Percentiles rank a stretch among this genome's conserved stretches.
Conservation (phyloP, 2,888 invertebrate genomes). For the Lacanobia oleracea region DNA sequence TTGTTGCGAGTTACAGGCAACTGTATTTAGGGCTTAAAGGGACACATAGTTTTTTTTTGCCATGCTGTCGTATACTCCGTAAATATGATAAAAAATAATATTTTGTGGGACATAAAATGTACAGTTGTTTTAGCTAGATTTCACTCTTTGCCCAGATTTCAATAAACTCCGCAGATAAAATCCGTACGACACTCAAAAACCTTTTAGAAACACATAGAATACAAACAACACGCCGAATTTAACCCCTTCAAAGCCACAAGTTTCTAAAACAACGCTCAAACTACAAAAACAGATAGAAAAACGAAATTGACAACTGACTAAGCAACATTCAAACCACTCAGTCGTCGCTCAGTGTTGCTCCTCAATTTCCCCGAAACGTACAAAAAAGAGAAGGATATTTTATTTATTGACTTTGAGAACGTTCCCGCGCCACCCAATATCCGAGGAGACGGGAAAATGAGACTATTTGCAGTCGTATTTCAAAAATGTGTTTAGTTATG, state of each 20-base stretch:
- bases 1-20: too few species aligned
- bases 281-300: slow-evolving; percentile 30
- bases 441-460: slow-evolving; percentile 50
- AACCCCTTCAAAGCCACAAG: slow-evolving; percentile 5
- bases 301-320: slow-evolving; percentile 36
- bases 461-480: slow-evolving; percentile 55
- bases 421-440: slow-evolving; percentile 59
- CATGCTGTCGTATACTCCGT: too few species aligned
- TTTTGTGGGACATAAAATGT: background rate
- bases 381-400: slow-evolving; percentile 54
- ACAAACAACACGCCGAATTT: slow-evolving; percentile 29
- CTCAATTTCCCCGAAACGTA: slow-evolving; percentile 57
- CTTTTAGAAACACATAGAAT: slow-evolving; percentile 20
- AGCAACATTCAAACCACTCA: slow-evolving; percentile 37
- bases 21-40: too few species aligned
- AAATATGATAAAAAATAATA: background rate
- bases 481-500: slow-evolving; percentile 47
- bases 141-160: background rate
- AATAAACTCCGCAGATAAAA: slow-evolving; percentile 8
- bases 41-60: too few species aligned
- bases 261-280: slow-evolving; percentile 27
- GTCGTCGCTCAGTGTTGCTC: slow-evolving; percentile 22
- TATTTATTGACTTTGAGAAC: slow-evolving; percentile 60
- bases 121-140: background rate
- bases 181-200: background rate